Percentiles rank a stretch among this genome's conserved stretches.
Conservation (phyloP, 2,113 vertebrate genomes). For the Bufo gargarizans region DNA sequence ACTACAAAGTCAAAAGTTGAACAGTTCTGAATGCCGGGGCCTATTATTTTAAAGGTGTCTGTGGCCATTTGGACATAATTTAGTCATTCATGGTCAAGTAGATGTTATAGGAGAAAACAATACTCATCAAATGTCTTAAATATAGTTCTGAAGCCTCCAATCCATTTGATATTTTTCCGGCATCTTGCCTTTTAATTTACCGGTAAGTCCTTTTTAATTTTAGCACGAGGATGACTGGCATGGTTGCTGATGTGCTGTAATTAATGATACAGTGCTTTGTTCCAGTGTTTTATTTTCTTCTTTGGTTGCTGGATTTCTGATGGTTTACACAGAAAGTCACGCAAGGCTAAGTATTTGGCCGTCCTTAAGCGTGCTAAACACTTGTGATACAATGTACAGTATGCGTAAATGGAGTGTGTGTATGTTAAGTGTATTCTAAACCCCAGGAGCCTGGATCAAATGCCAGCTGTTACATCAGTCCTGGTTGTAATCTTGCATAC, state of each 20-base stretch:
- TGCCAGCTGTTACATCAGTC: constrained; percentile 90
- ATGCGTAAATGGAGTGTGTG: constrained; percentile 65
- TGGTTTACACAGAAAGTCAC: constrained; percentile 27
- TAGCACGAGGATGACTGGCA: not conserved
- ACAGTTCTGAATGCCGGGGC: too few relatives aligned
- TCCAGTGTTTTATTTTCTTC: not conserved
- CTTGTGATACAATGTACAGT: constrained; percentile 59
- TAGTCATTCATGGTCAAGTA: too few relatives aligned
- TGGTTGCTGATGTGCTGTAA: constrained; percentile 1
- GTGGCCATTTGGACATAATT: too few relatives aligned
- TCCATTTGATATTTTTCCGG: not conserved
- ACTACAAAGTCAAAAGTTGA: too few relatives aligned
- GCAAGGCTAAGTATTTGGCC: constrained; percentile 35
- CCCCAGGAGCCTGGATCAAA: constrained; percentile 83
- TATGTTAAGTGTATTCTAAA: constrained; percentile 69
- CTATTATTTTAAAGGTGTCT: too few relatives aligned
- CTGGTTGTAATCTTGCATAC: constrained; percentile 74
- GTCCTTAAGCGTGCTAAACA: constrained; percentile 47
- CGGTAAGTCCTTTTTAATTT: not conserved
- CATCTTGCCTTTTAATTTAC: not conserved
- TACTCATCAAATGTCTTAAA: too few relatives aligned
- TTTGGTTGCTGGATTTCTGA: not conserved
- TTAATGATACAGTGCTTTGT: not conserved
- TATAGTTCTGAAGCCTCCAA: not conserved
- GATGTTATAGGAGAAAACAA: too few relatives aligned